Percentiles rank a stretch among this genome's conserved stretches.
Conservation (phyloP, 2,888 invertebrate species). For the Lacanobia wlatinum region DNA sequence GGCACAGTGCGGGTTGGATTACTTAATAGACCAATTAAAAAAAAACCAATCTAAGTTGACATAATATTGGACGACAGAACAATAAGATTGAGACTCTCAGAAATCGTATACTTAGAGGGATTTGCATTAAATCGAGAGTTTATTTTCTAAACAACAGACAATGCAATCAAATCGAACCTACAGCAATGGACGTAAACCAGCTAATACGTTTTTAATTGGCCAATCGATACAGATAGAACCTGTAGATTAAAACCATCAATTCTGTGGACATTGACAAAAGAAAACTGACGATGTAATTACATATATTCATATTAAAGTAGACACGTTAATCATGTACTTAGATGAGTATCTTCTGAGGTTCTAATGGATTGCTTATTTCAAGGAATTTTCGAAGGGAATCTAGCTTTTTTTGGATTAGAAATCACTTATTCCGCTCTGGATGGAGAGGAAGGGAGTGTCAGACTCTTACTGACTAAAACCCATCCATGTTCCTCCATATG, state of each 20-base stretch:
- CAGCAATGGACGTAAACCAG: background rate
- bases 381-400: background rate
- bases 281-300: conserved; percentile 4
- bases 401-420: too few species aligned
- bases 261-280: conserved; percentile 12
- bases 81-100: background rate
- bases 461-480: too few species aligned
- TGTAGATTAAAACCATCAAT: conserved; percentile 35
- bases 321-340: conserved; percentile 3
- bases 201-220: conserved; percentile 46
- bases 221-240: conserved; percentile 40
- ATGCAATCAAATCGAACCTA: conserved; percentile 21
- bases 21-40: background rate
- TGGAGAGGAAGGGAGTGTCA: too few species aligned
- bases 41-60: background rate
- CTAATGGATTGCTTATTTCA: conserved; percentile 2
- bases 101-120: background rate
- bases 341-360: conserved; percentile 8
- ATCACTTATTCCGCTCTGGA: too few species aligned
- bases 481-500: too few species aligned
- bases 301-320: background rate
- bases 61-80: background rate
- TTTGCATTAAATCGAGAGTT: background rate
- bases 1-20: background rate
- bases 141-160: conserved; percentile 3